Evolutionary conservation across 2,797 vertebrate genomes (phyloP).

Genomic region (Melanotaenia maccullochi): DNA sequence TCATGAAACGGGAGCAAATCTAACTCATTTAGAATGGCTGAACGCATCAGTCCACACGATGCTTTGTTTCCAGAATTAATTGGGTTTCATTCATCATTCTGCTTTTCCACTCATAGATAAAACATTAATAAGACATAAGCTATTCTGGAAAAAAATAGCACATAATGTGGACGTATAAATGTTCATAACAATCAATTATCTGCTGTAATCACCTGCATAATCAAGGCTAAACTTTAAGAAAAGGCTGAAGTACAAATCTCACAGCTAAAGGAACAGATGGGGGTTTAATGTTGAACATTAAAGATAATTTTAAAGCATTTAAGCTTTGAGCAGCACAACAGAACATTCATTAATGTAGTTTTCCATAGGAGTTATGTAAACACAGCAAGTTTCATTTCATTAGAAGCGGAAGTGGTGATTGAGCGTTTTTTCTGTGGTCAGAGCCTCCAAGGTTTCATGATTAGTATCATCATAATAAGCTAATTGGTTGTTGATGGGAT

Average conservation of each 20-base stretch:
- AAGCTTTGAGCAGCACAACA: neutral
- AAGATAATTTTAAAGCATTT: neutral
- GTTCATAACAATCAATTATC: neutral
- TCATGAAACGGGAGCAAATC: constrained; percentile 10
- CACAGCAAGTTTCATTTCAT: neutral
- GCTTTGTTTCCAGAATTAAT: constrained; percentile 16
- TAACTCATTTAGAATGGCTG: constrained; percentile 1
- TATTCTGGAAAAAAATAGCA: neutral
- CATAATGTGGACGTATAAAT: neutral
- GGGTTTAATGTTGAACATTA: neutral
- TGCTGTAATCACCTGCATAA: neutral
- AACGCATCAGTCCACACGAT: constrained; percentile 4
- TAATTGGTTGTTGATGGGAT: constrained; percentile 25
- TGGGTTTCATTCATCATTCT: constrained; percentile 3
- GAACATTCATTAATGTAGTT: neutral
- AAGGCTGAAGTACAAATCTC: neutral
- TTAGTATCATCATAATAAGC: constrained; percentile 32
- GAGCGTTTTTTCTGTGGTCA: constrained; percentile 1
- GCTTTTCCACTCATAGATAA: neutral
- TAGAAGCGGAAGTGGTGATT: constrained; percentile 9
- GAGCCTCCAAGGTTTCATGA: constrained; percentile 11
- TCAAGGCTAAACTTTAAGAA: neutral
- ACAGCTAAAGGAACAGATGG: neutral
- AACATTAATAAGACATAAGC: neutral
- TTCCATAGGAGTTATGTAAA: neutral